Base-by-base conservation (phyloP, 2,888 invertebrate genomes). In the Halictus quadricinctus region DNA sequence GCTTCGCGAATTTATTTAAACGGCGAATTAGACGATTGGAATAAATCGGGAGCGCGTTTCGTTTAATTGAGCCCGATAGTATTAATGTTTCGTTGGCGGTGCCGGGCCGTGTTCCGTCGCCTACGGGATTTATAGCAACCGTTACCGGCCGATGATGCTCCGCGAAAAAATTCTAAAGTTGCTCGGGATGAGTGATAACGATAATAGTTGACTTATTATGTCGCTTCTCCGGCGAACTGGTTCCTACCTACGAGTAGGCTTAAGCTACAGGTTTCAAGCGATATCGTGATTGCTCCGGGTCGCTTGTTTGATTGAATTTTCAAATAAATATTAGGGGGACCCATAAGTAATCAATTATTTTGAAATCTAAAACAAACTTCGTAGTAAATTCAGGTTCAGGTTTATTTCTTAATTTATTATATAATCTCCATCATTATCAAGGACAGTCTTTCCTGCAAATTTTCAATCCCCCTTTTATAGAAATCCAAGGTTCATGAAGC, bases 21-120 rank as follows among this genome's bases (percentile, higher is more conserved):
- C 43, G 79, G 21, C 70, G 77, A 79, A 77, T 81, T 77, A 36
- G 77, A 13, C 48, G 64, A 81, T 85, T 76, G 36, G 54, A 73
- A 72, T 76, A 82, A 85, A 78, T 80, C 46, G 80, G 43, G 29
- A 50, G 43, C 50, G 66, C 13, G 66, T 72, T 60, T 72, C 74
- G 75, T 74, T 85, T 86, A 82, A 85, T 85, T 77, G 86, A 74
- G 77, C 69, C 70, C 75, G 76, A 84, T 80, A 80, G 78, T 84
- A 75, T 84, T 80, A 84, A 86, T 73, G 84, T 74, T 72, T 64
- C 66, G 29, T 73, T 69, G 70, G 58, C 69, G 73, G n/a, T 58
- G 18, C 50, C 36, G 75, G 25, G 5, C 70, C 73, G 54, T 73
- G 21, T 69, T 69, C 54, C 48, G 41, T 72, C 76, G 41, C 36